Conservation (phyloP, 2,113 vertebrate species). For the Oreocharis arfaki region DNA sequence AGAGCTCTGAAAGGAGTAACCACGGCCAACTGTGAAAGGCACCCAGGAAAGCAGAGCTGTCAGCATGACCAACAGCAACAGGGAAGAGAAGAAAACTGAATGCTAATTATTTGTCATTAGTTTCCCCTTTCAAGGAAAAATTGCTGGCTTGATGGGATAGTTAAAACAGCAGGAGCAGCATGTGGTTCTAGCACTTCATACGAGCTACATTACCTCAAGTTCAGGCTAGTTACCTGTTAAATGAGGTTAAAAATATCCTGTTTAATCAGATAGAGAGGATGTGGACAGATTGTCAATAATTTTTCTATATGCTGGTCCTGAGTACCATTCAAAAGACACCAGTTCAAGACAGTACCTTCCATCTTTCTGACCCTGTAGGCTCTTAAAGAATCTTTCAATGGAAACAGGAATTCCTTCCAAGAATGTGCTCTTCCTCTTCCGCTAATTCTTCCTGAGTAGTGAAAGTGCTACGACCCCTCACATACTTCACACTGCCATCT, state of each 20-base stretch:
- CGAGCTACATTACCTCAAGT: neutral
- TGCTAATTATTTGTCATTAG: slow-evolving; percentile 11
- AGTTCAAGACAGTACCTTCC: neutral
- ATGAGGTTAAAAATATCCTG: neutral
- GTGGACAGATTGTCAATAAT: neutral
- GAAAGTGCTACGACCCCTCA: neutral
- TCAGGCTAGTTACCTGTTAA: neutral
- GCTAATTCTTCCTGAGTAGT: neutral
- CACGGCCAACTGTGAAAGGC: neutral
- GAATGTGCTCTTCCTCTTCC: neutral
- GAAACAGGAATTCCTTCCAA: neutral
- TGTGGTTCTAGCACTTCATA: neutral
- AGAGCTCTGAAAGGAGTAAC: slow-evolving; percentile 11
- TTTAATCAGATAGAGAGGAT: neutral
- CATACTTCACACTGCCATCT: neutral
- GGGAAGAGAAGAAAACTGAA: neutral
- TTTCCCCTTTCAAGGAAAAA: slow-evolving; percentile 12
- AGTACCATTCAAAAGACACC: neutral
- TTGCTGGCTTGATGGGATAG: neutral
- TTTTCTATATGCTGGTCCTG: neutral
- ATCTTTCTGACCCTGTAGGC: neutral
- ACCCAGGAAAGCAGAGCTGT: slow-evolving; percentile 32
- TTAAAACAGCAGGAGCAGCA: neutral
- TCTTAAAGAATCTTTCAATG: neutral
- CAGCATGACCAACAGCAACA: slow-evolving; percentile 16